phyloP scores from a whole-genome alignment of 2,888 invertebrate genomes.

The Syrphus vitripennis region DNA sequence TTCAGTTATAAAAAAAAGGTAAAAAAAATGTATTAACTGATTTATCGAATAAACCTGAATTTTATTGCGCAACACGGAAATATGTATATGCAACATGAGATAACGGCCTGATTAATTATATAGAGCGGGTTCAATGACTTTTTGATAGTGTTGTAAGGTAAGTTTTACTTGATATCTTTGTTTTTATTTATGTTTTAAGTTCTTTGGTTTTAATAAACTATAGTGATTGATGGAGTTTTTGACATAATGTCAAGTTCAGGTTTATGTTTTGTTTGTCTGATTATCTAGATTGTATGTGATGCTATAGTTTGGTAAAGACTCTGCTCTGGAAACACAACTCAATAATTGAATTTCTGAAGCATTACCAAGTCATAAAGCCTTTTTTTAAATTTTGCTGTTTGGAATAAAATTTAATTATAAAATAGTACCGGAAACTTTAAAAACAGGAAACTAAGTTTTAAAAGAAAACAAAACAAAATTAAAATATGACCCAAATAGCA shows the following conservation, averaged over 20 bases:
- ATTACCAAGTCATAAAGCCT: no score
- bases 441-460: no score
- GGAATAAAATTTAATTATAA: no score
- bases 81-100: conserved; percentile 45
- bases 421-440: no score
- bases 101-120: conserved; percentile 2
- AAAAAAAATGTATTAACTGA: conserved; percentile 29
- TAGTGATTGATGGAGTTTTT: conserved; percentile 23
- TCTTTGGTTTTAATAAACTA: neutral
- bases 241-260: conserved; percentile 60
- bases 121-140: conserved; percentile 58
- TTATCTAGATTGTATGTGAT: no score
- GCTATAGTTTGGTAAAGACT: no score
- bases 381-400: no score
- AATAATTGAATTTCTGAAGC: no score
- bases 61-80: conserved; percentile 69
- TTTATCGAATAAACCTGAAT: conserved; percentile 69
- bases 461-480: no score
- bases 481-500: no score
- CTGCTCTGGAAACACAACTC: no score
- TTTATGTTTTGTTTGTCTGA: no score
- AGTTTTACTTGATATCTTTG: conserved; percentile 14
- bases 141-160: conserved; percentile 19
- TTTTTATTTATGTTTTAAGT: neutral
- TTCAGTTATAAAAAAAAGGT: conserved; percentile 14